Percentiles rank a stretch among this genome's conserved stretches.
These are phyloP conservation scores for Chelonoidis abingdonii DNA, from an alignment of 2,113 vertebrate genomes.

Conservation along the genomic window DNA sequence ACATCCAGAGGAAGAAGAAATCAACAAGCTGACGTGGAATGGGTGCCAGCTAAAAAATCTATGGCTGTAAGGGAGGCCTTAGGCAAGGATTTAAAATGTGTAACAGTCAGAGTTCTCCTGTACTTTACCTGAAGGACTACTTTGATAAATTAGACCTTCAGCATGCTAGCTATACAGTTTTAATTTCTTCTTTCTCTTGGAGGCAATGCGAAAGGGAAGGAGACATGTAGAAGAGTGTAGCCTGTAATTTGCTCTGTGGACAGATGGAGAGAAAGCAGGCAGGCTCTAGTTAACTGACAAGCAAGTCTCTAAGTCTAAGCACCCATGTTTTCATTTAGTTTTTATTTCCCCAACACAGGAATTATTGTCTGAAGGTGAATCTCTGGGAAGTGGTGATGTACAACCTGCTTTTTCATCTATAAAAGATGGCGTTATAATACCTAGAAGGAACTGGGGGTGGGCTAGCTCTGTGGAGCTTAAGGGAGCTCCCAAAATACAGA, in stretches of 20 bases:
- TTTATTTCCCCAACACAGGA: neutral
- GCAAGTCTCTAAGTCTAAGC: slow-evolving; percentile 26
- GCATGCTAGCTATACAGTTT: neutral
- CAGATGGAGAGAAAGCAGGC: neutral
- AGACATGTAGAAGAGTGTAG: neutral
- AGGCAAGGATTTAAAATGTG: neutral
- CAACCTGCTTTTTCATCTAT: neutral
- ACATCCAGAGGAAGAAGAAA: neutral
- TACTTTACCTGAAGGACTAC: slow-evolving; percentile 33
- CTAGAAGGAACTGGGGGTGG: slow-evolving; percentile 15
- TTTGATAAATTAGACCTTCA: slow-evolving; percentile 59
- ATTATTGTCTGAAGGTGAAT: neutral
- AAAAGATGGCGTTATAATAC: neutral
- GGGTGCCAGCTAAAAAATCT: neutral
- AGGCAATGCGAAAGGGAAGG: slow-evolving; percentile 2
- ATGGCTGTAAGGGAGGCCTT: neutral
- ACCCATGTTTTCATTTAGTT: neutral
- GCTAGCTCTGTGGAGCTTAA: neutral
- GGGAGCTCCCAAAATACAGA: neutral
- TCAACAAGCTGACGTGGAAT: neutral
- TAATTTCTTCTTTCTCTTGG: slow-evolving; percentile 38
- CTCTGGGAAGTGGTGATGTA: neutral
- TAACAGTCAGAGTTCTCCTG: neutral
- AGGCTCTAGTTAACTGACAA: slow-evolving; percentile 8
- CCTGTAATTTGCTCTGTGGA: neutral